phyloP scores from a whole-genome alignment of 2,888 invertebrate genomes.

The Drosophila atripex region DNA sequence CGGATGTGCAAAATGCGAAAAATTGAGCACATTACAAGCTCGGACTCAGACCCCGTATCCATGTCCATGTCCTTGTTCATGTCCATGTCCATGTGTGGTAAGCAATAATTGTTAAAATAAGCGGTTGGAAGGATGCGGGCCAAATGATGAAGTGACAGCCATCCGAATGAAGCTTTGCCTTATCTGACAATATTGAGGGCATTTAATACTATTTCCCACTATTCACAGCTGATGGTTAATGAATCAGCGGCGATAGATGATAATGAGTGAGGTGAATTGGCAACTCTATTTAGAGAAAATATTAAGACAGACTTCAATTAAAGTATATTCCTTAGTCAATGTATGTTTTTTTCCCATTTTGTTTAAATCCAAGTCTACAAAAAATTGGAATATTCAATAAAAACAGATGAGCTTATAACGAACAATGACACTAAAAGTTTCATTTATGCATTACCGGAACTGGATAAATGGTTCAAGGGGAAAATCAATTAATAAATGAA shows the following conservation, averaged over 20 bases:
- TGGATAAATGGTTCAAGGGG: conserved; percentile 3
- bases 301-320: no score
- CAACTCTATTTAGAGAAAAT: no score
- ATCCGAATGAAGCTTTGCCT: conserved; percentile 19
- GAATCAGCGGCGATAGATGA: conserved; percentile 21
- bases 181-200: conserved; percentile 34
- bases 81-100: conserved; percentile 59
- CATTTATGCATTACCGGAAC: conserved; percentile 27
- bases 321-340: no score
- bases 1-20: conserved; percentile 76
- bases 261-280: background rate
- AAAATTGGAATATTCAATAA: conserved; percentile 50
- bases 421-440: conserved; percentile 41
- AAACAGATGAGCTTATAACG: conserved; percentile 19
- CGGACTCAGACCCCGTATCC: conserved; percentile 27
- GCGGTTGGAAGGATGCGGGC: conserved; percentile 52
- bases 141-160: conserved; percentile 62
- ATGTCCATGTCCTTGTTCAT: conserved; percentile 23
- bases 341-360: background rate
- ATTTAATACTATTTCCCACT: conserved; percentile 41
- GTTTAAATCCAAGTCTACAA: conserved; percentile 1
- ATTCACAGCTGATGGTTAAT: conserved; percentile 39
- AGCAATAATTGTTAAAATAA: conserved; percentile 76
- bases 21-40: conserved; percentile 76
- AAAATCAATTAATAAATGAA: conserved; percentile 40